A percentile compares a stretch with the other conserved stretches of the same genome.
These are phyloP conservation scores for Pandemis cinnamomeana DNA, from an alignment of 2,888 invertebrate species.

Conservation along the genomic window DNA sequence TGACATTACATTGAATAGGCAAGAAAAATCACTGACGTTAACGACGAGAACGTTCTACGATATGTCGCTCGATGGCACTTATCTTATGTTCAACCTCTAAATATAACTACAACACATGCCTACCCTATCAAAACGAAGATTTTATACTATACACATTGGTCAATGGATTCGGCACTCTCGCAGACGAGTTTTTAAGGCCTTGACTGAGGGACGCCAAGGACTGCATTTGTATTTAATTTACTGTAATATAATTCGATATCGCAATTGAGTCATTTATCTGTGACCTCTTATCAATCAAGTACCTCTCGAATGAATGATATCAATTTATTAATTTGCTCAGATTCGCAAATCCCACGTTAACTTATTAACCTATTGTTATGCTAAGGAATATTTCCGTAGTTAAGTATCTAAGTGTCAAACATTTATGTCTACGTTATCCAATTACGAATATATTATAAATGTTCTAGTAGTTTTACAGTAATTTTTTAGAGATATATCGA, in stretches of 20 bases:
- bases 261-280: background rate
- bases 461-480: constrained; percentile 7
- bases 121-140: too few species aligned
- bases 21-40: too few species aligned
- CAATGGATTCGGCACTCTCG: too few species aligned
- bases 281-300: constrained; percentile 12
- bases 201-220: too few species aligned
- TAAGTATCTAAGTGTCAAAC: constrained; percentile 22
- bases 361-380: background rate
- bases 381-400: constrained; percentile 7
- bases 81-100: too few species aligned
- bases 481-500: background rate
- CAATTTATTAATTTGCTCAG: constrained; percentile 25
- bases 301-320: constrained; percentile 28
- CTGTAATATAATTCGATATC: background rate
- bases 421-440: constrained; percentile 20
- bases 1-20: too few species aligned
- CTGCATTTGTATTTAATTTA: background rate
- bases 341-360: background rate
- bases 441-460: constrained; percentile 15
- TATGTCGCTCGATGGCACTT: too few species aligned
- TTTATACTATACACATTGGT: too few species aligned
- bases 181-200: too few species aligned
- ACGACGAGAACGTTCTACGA: too few species aligned
- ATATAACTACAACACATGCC: too few species aligned